Percentiles rank a stretch among this genome's conserved stretches.
These are phyloP conservation scores for Cliona cf. orientalis DNA, from an alignment of 37 sponge, comb jelly and placozoan genomes.

Conservation along the genomic window DNA sequence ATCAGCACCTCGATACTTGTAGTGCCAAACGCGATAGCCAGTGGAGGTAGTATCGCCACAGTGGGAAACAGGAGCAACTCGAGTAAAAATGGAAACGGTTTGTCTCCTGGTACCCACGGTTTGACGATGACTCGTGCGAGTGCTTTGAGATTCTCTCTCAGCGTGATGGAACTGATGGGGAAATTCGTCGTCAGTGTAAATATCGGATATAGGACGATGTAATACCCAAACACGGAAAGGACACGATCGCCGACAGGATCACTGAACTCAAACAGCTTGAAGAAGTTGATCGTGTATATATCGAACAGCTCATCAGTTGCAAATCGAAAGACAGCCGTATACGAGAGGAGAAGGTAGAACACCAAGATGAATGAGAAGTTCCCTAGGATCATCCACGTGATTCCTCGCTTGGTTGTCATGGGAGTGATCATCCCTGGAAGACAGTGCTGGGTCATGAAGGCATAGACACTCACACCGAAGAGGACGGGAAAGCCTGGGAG, in stretches of 20 bases:
- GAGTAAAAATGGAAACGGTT: constrained; percentile 66
- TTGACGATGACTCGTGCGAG: constrained; percentile 45
- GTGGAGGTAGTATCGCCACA: constrained; percentile 80
- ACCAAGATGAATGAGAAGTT: constrained; percentile 69
- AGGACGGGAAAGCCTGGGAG: constrained; percentile 67
- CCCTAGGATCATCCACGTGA: constrained; percentile 54
- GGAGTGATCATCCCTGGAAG: constrained; percentile 98
- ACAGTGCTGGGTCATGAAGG: constrained; percentile 99
- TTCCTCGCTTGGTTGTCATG: constrained; percentile 78
- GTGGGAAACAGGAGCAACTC: constrained; percentile 90
- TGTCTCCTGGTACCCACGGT: constrained; percentile 9
- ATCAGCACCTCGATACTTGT: constrained; percentile 79
- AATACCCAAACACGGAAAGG: constrained; percentile 62
- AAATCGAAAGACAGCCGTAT: constrained; percentile 82
- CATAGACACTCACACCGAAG: constrained; percentile 90
- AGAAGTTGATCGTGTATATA: constrained; percentile 92
- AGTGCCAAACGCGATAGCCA: constrained; percentile 82
- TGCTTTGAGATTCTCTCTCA: constrained; percentile 93
- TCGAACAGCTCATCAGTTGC: constrained; percentile 41
- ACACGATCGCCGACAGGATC: neutral
- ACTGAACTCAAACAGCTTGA: constrained; percentile 5
- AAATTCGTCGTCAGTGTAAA: constrained; percentile 96
- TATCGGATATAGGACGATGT: constrained; percentile 95
- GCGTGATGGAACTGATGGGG: constrained; percentile 96
- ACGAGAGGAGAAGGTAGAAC: constrained; percentile 81